Base-by-base conservation (phyloP, 30 jellyfish, hydroid and myxozoan genomes). In the Aurelia coerulea region DNA sequence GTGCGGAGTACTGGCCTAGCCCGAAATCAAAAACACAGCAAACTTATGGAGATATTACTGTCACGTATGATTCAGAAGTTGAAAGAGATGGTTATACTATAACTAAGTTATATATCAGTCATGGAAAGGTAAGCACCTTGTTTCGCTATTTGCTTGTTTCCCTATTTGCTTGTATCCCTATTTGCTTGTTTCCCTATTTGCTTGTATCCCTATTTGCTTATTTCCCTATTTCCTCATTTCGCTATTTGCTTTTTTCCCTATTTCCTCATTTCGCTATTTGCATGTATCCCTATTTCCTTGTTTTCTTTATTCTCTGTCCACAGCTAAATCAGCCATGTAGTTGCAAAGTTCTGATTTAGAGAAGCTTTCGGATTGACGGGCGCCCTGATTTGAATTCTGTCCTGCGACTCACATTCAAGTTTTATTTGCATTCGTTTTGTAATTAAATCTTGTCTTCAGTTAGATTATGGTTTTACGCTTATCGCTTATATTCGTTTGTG, bases 1-100 rank as follows among this genome's bases (percentile, higher is more conserved):
- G 99, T 71, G 86, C 91, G 2, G 94, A 87, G 78, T 95, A 95
- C 78, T 95, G 99, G 99, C 99, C 99, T 14, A 51, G 54, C 39
- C 84, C 97, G 4, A 87, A 78, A 7, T 74, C 99, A 5, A 65
- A 50, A 29, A 29, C 72, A n/a, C 97, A 95, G 58, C 87, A 59
- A 64, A 73, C 62, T 16, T 78, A 84, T 68, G 99, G 97, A 2
- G 96, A 85, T 31, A 67, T 95, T 15, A 88, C 93, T 4, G 97
- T 95, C 14, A 95, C 99, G 2, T 86, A 65, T 65, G 97, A 95
- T 71, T 95, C 97, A 29, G 97, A 95, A 53, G 53, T 85, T 15
- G 87, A 68, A 35, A 69, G 91, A 68, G 91, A 76, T n/a, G 97
- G 99, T 2, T 95, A 88, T 82, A 88, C 65, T 10, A 80, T 95